Percentiles rank a stretch among this genome's conserved stretches.
phyloP scores from a whole-genome alignment of 2,113 vertebrate species.

The Loxodonta africana region DNA sequence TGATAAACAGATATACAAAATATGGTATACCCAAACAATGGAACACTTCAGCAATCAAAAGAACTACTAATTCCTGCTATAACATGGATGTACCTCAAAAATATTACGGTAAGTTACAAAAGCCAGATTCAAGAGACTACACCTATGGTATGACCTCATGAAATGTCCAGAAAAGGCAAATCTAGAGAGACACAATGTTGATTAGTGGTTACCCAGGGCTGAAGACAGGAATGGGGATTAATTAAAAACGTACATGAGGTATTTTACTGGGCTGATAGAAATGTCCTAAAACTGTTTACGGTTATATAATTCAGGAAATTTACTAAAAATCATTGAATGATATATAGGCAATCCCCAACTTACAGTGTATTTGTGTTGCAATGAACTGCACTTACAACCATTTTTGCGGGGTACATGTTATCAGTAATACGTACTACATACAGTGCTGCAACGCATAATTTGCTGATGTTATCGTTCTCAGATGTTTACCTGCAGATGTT shows the following conservation, averaged over 20 bases:
- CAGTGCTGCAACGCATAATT: not conserved
- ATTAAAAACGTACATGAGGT: not conserved
- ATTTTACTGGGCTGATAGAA: not conserved
- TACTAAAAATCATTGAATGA: not conserved
- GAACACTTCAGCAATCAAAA: not conserved
- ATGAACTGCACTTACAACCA: not conserved
- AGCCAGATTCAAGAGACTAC: not conserved
- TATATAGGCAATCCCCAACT: not conserved
- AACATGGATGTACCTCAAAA: not conserved
- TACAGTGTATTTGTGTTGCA: not conserved
- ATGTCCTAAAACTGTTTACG: constrained; percentile 19
- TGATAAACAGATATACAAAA: not conserved
- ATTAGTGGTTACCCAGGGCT: not conserved
- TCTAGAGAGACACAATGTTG: not conserved
- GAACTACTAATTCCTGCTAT: not conserved
- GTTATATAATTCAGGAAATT: not conserved
- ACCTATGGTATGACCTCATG: not conserved
- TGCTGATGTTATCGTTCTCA: not conserved
- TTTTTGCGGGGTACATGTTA: too few relatives aligned
- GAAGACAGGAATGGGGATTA: not conserved
- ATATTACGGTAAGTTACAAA: not conserved
- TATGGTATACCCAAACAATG: not conserved
- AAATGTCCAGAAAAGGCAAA: constrained; percentile 37
- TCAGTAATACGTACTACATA: not conserved
- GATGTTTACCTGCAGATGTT: not conserved